phyloP scores from a whole-genome alignment of 2,797 vertebrate species.

The Anas capensis region DNA sequence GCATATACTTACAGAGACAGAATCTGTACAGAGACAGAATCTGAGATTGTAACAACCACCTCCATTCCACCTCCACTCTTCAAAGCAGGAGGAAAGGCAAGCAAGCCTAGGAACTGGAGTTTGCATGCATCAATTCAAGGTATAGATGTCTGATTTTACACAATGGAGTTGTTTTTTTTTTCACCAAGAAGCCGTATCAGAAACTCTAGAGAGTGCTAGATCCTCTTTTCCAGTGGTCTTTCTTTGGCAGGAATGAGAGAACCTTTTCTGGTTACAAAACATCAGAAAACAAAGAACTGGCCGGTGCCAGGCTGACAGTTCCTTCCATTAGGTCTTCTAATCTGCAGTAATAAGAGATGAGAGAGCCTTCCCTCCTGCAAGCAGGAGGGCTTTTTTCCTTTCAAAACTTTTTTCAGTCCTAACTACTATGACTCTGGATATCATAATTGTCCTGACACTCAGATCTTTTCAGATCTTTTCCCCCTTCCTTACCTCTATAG shows the following conservation, averaged over 20 bases:
- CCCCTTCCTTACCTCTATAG: background rate
- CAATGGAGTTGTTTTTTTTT: background rate
- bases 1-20: background rate
- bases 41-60: background rate
- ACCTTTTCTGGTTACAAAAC: background rate
- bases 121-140: background rate
- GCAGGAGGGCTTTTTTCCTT: background rate
- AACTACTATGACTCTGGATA: background rate
- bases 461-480: background rate
- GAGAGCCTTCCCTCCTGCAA: background rate
- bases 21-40: background rate
- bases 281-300: background rate
- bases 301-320: background rate
- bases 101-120: background rate
- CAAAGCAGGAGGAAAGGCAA: background rate
- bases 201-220: background rate
- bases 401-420: background rate
- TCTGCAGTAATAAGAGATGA: background rate
- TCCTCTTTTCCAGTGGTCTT: background rate
- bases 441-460: background rate
- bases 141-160: background rate
- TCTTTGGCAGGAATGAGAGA: background rate
- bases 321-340: fast-evolving
- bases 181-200: background rate
- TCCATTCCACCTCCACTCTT: background rate